Evolutionary conservation across 2,888 invertebrate genomes (phyloP).

Genomic region (Odontocolon sp.): DNA sequence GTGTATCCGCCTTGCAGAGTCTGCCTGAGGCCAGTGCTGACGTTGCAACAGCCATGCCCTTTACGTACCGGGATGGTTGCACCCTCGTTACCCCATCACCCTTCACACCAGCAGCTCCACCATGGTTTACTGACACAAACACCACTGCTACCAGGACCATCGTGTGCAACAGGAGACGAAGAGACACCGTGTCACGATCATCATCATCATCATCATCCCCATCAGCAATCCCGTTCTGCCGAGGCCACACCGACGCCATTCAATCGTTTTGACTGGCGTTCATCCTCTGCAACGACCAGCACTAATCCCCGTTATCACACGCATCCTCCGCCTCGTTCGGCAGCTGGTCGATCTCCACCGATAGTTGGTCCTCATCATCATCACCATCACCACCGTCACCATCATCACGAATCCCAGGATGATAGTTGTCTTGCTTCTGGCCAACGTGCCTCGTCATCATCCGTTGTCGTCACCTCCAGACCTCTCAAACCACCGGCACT

Average conservation of each 20-base stretch:
- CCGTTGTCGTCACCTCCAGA: constrained; percentile 24
- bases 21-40: constrained; percentile 75
- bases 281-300: constrained; percentile 54
- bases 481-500: constrained; percentile 71
- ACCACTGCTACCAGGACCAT: constrained; percentile 15
- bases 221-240: constrained; percentile 62
- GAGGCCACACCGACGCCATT: constrained; percentile 63
- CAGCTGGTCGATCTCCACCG: constrained; percentile 50
- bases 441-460: constrained; percentile 39
- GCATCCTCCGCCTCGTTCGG: constrained; percentile 63
- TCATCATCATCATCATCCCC: constrained; percentile 46
- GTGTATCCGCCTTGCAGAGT: constrained; percentile 74
- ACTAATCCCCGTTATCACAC: constrained; percentile 63
- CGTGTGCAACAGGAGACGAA: constrained; percentile 16
- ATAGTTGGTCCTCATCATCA: constrained; percentile 46
- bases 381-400: constrained; percentile 51
- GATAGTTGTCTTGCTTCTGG: constrained; percentile 26
- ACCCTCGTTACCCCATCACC: constrained; percentile 64
- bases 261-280: constrained; percentile 63
- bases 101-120: constrained; percentile 33
- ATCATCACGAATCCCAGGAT: constrained; percentile 43
- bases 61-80: constrained; percentile 49
- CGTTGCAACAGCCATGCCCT: constrained; percentile 68
- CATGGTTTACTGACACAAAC: constrained; percentile 22
- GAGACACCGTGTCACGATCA: too few relatives aligned